Percentiles rank a stretch among this genome's conserved stretches.
Evolutionary conservation across 2,113 vertebrate species (phyloP).

Genomic region (Etheostoma spectabile): DNA sequence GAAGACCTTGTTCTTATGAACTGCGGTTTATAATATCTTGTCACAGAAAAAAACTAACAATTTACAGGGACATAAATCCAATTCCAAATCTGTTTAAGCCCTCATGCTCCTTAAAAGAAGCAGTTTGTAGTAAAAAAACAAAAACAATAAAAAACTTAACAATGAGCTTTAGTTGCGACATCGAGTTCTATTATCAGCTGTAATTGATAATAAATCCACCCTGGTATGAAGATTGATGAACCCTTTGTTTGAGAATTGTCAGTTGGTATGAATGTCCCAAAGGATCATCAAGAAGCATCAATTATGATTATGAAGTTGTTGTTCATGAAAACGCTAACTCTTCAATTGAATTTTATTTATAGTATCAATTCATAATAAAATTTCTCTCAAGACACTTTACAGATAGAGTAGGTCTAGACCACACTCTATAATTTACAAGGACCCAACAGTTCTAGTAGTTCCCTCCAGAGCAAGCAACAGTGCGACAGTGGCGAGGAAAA

Average conservation of each 20-base stretch:
- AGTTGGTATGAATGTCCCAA: not conserved
- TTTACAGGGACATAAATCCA: not conserved
- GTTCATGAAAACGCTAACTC: not conserved
- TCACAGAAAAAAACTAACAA: not conserved
- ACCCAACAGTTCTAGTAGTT: no score
- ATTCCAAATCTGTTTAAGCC: not conserved
- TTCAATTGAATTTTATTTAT: no score
- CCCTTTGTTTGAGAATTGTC: not conserved
- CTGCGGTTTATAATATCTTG: not conserved
- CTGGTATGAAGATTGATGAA: not conserved
- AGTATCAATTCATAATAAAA: no score
- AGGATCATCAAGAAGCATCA: not conserved
- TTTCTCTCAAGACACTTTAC: no score
- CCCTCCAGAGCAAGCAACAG: no score
- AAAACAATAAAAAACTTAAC: no score
- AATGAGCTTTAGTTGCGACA: not conserved
- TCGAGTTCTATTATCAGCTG: not conserved
- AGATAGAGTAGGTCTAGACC: no score
- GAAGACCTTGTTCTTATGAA: not conserved
- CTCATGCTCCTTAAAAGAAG: no score
- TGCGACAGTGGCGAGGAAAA: no score
- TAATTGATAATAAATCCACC: not conserved
- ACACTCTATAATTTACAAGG: no score
- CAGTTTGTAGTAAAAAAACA: not conserved
- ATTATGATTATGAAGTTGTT: not conserved